Percentiles rank a stretch among this genome's conserved stretches.
phyloP scores from a whole-genome alignment of 2,113 vertebrate species.

The Erinaceus europaeus region DNA sequence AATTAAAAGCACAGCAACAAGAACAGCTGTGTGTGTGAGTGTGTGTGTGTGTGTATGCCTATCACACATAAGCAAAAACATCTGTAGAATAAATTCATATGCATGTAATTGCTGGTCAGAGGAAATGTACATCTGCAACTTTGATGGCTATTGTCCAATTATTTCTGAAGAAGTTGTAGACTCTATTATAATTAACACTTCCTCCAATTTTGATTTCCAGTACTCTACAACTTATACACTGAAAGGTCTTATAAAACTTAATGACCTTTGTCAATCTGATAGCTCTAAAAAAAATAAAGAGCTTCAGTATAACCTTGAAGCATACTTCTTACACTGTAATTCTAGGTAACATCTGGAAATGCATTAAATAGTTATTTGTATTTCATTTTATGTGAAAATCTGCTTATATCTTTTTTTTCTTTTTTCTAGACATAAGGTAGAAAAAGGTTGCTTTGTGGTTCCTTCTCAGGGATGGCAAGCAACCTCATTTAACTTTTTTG shows the following conservation, averaged over 20 bases:
- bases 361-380: not conserved
- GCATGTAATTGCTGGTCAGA: not conserved
- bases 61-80: not conserved
- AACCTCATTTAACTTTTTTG: no score
- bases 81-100: not conserved
- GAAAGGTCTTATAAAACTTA: not conserved
- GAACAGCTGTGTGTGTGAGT: not conserved
- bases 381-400: not conserved
- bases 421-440: no score
- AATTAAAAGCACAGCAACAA: conserved; percentile 4
- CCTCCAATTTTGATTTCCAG: not conserved
- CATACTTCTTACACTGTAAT: not conserved
- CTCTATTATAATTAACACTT: not conserved
- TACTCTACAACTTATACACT: not conserved
- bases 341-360: not conserved
- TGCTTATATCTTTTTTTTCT: no score
- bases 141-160: not conserved
- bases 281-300: not conserved
- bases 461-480: no score
- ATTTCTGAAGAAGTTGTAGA: not conserved
- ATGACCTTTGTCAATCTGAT: not conserved
- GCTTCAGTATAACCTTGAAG: not conserved
- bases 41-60: not conserved
- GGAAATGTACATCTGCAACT: conserved; percentile 5
- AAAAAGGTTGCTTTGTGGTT: no score